Evolutionary conservation across 1,140 invertebrate species (phyloP).

Genomic region (Bombus breviceps): DNA sequence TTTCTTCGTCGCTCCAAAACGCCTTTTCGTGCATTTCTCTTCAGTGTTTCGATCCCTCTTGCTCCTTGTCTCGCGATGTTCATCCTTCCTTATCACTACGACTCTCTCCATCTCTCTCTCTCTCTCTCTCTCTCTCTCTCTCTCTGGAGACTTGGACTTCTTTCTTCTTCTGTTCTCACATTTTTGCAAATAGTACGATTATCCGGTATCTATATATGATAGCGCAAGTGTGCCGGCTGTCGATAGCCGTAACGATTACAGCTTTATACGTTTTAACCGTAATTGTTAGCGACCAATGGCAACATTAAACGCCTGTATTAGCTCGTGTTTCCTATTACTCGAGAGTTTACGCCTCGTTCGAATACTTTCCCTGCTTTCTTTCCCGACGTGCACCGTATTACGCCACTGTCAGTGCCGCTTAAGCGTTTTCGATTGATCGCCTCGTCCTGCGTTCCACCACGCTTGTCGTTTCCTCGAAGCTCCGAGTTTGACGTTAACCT

Average conservation of each 20-base stretch:
- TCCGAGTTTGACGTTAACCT: neutral
- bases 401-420: conserved; percentile 14
- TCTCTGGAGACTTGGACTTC: no score
- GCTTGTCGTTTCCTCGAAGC: neutral
- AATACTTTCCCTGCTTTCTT: conserved; percentile 44
- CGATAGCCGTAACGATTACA: neutral
- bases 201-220: neutral
- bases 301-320: neutral
- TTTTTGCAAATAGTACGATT: neutral
- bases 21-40: conserved; percentile 22
- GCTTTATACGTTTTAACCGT: neutral
- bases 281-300: neutral
- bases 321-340: no score
- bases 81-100: neutral
- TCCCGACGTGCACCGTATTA: conserved; percentile 21
- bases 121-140: neutral
- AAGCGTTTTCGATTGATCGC: conserved; percentile 14
- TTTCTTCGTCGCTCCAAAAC: conserved; percentile 28
- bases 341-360: neutral
- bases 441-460: neutral
- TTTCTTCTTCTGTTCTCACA: no score
- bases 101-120: conserved; percentile 4
- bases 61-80: conserved; percentile 6
- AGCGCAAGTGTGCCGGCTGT: neutral
- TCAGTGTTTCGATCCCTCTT: neutral